These are phyloP conservation scores for Salticus scenicus DNA, from an alignment of 2,888 invertebrate species.

Conservation along the genomic window DNA sequence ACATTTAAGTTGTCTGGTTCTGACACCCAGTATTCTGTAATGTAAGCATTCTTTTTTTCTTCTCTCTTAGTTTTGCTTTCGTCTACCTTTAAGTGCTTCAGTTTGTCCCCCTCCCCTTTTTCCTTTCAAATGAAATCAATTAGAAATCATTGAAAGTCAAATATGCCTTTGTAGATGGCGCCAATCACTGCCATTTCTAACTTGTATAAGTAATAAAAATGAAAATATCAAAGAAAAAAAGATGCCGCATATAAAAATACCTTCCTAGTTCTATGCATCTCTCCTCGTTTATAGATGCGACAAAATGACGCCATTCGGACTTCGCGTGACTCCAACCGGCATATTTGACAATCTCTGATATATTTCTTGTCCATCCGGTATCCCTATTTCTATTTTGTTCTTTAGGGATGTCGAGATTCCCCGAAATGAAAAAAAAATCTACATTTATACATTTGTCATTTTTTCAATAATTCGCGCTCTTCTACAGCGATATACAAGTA, in stretches of 20 bases:
- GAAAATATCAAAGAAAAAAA: no score
- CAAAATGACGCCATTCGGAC: conserved; percentile 43
- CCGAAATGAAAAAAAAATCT: no score
- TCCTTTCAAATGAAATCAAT: conserved; percentile 41
- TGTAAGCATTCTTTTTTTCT: not conserved
- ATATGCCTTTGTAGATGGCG: conserved; percentile 45
- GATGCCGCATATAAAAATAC: not conserved
- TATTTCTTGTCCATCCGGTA: conserved; percentile 38
- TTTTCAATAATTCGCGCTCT: no score
- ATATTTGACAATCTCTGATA: conserved; percentile 50
- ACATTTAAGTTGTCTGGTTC: not conserved
- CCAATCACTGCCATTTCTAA: no score
- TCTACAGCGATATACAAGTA: no score
- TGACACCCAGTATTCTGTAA: not conserved
- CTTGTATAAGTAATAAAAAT: no score
- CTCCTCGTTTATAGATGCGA: conserved; percentile 23
- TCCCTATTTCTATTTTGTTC: no score
- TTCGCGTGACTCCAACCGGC: conserved; percentile 44
- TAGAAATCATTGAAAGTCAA: conserved; percentile 50
- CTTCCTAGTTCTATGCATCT: not conserved
- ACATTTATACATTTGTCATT: no score
- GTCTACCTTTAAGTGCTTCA: not conserved
- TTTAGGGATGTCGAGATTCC: no score
- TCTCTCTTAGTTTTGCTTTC: not conserved
- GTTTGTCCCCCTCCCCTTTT: not conserved